Evolutionary conservation across 2,888 invertebrate genomes (phyloP).

Genomic region (Nephrotoma guestfalica): DNA sequence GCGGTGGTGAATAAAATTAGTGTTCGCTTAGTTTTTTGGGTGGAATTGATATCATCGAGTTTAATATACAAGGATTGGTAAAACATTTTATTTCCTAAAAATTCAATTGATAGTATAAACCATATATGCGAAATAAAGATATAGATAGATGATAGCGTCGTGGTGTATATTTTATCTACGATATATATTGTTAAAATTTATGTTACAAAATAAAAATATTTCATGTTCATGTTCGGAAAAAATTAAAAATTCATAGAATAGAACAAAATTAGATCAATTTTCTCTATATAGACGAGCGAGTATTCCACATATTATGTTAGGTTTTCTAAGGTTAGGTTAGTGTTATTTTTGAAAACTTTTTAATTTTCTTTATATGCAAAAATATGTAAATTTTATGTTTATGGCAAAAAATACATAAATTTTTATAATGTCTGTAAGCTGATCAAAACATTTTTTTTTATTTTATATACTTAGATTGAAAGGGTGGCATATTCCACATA

Average conservation of each 20-base stretch:
- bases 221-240: not conserved
- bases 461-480: not conserved
- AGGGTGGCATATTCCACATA: not conserved
- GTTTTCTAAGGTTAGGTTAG: not conserved
- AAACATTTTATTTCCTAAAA: not conserved
- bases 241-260: not conserved
- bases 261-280: not conserved
- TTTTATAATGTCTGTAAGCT: not conserved
- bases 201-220: not conserved
- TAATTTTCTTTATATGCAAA: not conserved
- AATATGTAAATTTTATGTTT: not conserved
- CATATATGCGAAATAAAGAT: not conserved
- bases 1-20: not conserved
- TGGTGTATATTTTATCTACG: not conserved
- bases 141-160: not conserved
- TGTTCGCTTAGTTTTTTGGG: not conserved
- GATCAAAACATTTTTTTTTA: not conserved
- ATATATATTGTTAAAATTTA: not conserved
- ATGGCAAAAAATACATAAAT: not conserved
- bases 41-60: not conserved
- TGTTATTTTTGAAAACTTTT: not conserved
- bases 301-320: not conserved
- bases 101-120: not conserved
- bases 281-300: not conserved
- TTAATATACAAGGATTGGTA: not conserved